Base-by-base conservation (phyloP, 35 echinoderm and acorn worm genomes). In the Holothuria glaberrima region DNA sequence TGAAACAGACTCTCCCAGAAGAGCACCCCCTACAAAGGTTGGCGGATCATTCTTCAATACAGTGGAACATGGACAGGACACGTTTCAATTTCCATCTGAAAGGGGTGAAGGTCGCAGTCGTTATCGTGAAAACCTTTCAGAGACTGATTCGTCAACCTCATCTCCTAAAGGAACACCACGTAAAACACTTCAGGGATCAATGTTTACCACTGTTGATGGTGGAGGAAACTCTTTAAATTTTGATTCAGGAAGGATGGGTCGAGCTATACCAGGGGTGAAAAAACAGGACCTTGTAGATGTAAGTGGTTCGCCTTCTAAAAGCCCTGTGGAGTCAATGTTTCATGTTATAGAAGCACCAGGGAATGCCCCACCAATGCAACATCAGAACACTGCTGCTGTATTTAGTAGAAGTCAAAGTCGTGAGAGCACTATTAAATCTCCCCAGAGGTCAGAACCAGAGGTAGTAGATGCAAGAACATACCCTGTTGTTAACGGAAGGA, bases 191-290 rank as follows among this genome's bases (percentile, higher is more conserved):
- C 59, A 86, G 28, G 90, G 29, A 28, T 92, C 94, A 18, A 89
- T 92, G 90, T 96, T 96, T 28, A 61, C 58, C 3, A 59, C 91
- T 19, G 94, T 96, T 12, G 94, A 96, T 1, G 94, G 94, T 0
- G 94, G 94, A 27, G 94, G 94, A 12, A 96, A 96, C 60, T 96
- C 94, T 4, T 83, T 96, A 18, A 80, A 86, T 16, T 93, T 96
- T 71, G 94, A 92, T 48, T 95, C 94, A 6, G 38, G 25, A 9
- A 27, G 66, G 48, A 59, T 28, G 27, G 41, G 64, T 19, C 71
- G 91, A 17, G 41, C 83, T 25, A 96, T 88, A 86, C 60, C 86
- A 10, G 72, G 71, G 32, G 61, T 71, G 7, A 60, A 87, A 71
- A 69, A 50, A 12, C 66, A 67, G 19, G 87, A 93, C 62, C 17